phyloP scores from a whole-genome alignment of 2,113 vertebrate genomes.

The Saguinus imperator region DNA sequence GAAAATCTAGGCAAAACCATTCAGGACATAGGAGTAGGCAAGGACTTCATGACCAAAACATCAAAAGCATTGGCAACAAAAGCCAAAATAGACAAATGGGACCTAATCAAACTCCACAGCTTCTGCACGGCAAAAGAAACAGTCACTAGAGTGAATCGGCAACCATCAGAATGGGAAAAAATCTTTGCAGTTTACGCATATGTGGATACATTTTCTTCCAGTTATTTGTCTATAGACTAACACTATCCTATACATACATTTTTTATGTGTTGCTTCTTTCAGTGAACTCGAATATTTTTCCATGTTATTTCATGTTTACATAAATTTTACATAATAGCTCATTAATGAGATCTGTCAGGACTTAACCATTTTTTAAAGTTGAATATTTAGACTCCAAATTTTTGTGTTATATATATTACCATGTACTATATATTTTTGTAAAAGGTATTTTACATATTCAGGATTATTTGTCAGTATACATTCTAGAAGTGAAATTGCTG shows the following conservation, averaged over 20 bases:
- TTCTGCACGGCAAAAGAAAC: too few species aligned
- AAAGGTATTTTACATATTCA: constrained; percentile 23
- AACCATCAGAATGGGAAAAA: too few species aligned
- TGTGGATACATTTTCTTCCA: neutral
- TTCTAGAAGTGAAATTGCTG: neutral
- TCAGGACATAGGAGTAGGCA: too few species aligned
- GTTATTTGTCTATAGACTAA: neutral
- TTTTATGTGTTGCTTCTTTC: neutral
- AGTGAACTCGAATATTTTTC: constrained; percentile 23
- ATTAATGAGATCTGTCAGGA: neutral
- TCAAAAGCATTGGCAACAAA: too few species aligned
- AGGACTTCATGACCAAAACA: too few species aligned
- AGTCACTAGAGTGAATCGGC: too few species aligned
- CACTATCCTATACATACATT: neutral
- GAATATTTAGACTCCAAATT: neutral
- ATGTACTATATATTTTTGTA: neutral
- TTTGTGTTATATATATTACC: neutral
- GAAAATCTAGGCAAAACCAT: too few species aligned
- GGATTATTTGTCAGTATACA: neutral
- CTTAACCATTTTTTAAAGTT: neutral
- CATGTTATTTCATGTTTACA: neutral
- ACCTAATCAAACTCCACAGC: too few species aligned
- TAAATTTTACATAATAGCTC: neutral
- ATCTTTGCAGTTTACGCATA: too few species aligned
- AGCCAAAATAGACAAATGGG: too few species aligned